phyloP scores from a whole-genome alignment of 1,140 invertebrate species.

The Episyrphus balteatus region DNA sequence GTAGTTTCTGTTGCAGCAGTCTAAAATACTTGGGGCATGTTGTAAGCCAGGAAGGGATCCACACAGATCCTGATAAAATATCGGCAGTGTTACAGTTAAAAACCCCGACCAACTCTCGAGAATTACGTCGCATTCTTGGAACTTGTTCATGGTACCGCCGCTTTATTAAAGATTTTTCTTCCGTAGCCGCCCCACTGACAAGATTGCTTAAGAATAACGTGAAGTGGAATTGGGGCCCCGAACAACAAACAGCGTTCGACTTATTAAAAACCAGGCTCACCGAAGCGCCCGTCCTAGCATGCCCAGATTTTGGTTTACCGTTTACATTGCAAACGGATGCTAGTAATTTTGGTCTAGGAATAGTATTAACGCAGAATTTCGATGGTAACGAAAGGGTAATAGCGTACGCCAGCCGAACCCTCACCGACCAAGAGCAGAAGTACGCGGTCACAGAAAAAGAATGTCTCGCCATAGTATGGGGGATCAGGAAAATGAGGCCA shows the following conservation, averaged over 20 bases:
- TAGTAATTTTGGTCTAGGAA: no score
- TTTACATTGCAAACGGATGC: no score
- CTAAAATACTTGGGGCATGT: background rate
- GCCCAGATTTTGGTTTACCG: no score
- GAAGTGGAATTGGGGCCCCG: constrained; percentile 12
- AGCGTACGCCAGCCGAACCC: no score
- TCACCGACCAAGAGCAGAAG: no score
- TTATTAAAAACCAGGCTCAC: constrained; percentile 20
- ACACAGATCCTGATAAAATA: background rate
- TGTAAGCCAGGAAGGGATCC: background rate
- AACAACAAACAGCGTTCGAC: constrained; percentile 15
- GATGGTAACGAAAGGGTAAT: no score
- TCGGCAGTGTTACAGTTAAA: background rate
- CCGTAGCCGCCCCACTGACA: constrained; percentile 4
- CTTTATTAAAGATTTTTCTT: constrained; percentile 19
- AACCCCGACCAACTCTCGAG: background rate
- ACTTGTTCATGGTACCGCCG: constrained; percentile 1
- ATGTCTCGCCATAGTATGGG: no score
- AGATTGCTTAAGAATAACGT: constrained; percentile 11
- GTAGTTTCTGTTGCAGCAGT: background rate
- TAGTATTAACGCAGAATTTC: no score
- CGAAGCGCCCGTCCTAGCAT: no score
- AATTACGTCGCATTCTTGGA: constrained; percentile 1
- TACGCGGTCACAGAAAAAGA: no score
- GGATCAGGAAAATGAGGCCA: no score